Percentiles rank a stretch among this genome's conserved stretches.
Conservation (phyloP, 2,797 vertebrate species). For the Peromyscus attwateri region DNA sequence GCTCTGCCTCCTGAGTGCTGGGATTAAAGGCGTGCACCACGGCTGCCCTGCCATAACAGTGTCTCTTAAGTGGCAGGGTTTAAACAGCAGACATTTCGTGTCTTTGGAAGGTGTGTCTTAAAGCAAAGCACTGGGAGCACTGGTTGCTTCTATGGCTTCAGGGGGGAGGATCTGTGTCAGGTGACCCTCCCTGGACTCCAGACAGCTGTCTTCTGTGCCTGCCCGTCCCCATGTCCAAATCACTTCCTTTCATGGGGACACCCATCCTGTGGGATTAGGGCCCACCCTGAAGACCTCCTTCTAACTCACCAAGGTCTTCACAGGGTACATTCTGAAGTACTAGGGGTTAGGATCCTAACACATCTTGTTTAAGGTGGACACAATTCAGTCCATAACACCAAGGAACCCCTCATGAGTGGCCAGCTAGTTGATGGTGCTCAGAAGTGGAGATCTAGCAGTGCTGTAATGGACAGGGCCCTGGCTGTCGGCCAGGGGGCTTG, state of each 20-base stretch:
- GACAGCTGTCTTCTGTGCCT: rapidly evolving
- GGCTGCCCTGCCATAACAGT: neutral
- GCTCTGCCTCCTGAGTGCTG: no score
- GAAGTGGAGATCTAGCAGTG: neutral
- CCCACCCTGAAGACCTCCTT: neutral
- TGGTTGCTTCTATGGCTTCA: neutral
- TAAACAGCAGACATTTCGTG: neutral
- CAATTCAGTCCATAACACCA: neutral
- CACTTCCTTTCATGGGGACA: neutral
- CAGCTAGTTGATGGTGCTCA: neutral
- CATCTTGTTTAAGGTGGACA: neutral
- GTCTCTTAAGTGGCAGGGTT: neutral
- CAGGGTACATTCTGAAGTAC: neutral
- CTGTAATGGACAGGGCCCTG: neutral
- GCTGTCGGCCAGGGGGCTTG: neutral
- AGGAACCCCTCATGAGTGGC: neutral
- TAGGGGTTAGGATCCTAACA: neutral
- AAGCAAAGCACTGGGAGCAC: neutral
- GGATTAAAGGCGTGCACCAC: no score
- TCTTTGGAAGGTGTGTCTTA: neutral
- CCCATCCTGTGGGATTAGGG: neutral
- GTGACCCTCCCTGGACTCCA: neutral
- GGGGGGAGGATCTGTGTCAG: neutral
- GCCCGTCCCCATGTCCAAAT: neutral
- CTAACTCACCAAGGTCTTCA: neutral